These are phyloP conservation scores for Achatina immaculata DNA, from an alignment of 1,140 invertebrate species.

Conservation along the genomic window DNA sequence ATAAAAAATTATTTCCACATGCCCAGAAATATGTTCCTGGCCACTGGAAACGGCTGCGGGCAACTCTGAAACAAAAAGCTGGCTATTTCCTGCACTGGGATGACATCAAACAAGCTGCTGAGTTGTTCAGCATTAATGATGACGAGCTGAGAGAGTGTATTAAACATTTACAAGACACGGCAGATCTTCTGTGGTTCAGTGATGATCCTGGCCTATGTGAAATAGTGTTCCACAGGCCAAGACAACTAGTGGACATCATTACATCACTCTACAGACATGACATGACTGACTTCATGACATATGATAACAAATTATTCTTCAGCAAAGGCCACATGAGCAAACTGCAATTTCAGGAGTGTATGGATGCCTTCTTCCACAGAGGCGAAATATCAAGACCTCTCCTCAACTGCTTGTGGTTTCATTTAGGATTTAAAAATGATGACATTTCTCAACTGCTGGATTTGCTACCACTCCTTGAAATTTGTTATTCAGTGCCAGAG, in stretches of 20 bases:
- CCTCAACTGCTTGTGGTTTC: constrained; percentile 67
- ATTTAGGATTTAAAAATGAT: constrained; percentile 54
- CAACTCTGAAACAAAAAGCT: constrained; percentile 54
- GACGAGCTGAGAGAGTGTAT: constrained; percentile 60
- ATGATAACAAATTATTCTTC: constrained; percentile 60
- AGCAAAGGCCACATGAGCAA: constrained; percentile 58
- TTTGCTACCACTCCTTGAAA: constrained; percentile 59
- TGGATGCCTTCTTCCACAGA: constrained; percentile 53
- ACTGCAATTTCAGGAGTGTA: constrained; percentile 53
- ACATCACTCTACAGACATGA: constrained; percentile 63
- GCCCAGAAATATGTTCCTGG: constrained; percentile 59
- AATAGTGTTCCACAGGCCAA: constrained; percentile 64
- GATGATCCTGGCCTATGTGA: constrained; percentile 52
- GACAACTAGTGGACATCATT: constrained; percentile 57
- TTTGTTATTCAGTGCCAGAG: constrained; percentile 65
- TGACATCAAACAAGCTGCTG: constrained; percentile 50
- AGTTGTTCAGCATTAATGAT: constrained; percentile 49
- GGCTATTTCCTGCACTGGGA: constrained; percentile 56
- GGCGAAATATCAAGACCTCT: constrained; percentile 66
- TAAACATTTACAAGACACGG: constrained; percentile 62
- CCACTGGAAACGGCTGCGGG: constrained; percentile 57
- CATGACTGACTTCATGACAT: constrained; percentile 58
- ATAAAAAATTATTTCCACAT: constrained; percentile 64
- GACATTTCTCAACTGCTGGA: constrained; percentile 59
- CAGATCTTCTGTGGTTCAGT: constrained; percentile 66